phyloP scores from a whole-genome alignment of 2,888 invertebrate genomes.

The Nephrotoma appendiculata region DNA sequence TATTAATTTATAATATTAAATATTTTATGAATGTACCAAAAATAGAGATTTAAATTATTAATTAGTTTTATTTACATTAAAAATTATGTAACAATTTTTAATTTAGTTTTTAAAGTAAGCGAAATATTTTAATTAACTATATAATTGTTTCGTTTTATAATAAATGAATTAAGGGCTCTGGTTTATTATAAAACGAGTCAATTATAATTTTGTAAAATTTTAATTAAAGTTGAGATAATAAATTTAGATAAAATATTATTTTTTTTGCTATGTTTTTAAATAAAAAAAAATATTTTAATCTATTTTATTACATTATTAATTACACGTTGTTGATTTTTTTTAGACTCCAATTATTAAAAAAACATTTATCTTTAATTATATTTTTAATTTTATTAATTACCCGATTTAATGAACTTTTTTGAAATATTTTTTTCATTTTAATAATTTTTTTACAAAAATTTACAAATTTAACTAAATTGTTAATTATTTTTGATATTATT shows the following conservation, averaged over 20 bases:
- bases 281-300: neutral
- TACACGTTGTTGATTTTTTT: neutral
- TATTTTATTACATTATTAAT: neutral
- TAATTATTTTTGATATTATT: neutral
- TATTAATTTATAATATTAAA: neutral
- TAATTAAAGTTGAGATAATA: neutral
- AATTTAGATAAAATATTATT: neutral
- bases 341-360: neutral
- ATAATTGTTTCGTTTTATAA: neutral
- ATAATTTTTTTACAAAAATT: neutral
- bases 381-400: neutral
- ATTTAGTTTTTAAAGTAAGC: neutral
- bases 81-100: neutral
- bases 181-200: neutral
- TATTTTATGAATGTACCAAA: neutral
- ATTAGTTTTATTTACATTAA: neutral
- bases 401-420: neutral
- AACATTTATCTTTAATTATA: neutral
- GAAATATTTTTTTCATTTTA: neutral
- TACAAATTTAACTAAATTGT: neutral
- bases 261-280: neutral
- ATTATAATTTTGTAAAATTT: neutral
- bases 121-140: neutral
- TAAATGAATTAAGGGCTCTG: neutral
- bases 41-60: neutral